Evolutionary conservation across 1,140 invertebrate species (phyloP), one percentile per base, ranked within the genome.

Genomic region (Caenorhabditis inopinata): DNA sequence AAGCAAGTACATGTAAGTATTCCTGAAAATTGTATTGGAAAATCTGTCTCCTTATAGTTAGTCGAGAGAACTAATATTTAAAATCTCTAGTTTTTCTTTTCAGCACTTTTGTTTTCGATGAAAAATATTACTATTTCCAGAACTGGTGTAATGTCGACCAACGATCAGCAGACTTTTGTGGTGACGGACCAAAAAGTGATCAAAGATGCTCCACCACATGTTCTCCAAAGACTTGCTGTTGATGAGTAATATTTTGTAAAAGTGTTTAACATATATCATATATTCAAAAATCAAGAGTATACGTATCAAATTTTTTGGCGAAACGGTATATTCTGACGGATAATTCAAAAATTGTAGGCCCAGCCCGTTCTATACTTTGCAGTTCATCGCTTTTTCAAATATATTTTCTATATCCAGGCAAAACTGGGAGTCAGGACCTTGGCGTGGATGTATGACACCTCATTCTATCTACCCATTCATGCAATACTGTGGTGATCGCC

Each of bases 131-230:
- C 14, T 42, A 7, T 16, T 78, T 86, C 76, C 74, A 85, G 85
- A 29, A 74, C 78, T 2, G 88, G 88, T 42, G 83, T 85, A 29
- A 83, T 87, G 73, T 79, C 78, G 1, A 86, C 85, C 1, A 87
- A 87, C 45, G 84, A 84, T 21, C 76, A 88, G n/a, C 62, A 84
- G 45, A 80, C 68, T 25, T 87, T 86, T 48, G 78, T 46, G 16
- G 74, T 86, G 12, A 29, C 35, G 11, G 78, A 81, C 16, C 27
- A 46, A 12, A 53, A 53, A 1, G 68, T 80, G 14, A 76, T 87
- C 6, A 84, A 83, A 76, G 75, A 85, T 74, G 87, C 87, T 53
- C 86, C 86, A 16, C 87, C 87, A 5, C 85, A 88, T 51, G 73
- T 86, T 49, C 74, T 88, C 1, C 83, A 83, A 51, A 74, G 76